Base-by-base conservation (phyloP, 2,113 vertebrate genomes). In the Gambusia affinis region DNA sequence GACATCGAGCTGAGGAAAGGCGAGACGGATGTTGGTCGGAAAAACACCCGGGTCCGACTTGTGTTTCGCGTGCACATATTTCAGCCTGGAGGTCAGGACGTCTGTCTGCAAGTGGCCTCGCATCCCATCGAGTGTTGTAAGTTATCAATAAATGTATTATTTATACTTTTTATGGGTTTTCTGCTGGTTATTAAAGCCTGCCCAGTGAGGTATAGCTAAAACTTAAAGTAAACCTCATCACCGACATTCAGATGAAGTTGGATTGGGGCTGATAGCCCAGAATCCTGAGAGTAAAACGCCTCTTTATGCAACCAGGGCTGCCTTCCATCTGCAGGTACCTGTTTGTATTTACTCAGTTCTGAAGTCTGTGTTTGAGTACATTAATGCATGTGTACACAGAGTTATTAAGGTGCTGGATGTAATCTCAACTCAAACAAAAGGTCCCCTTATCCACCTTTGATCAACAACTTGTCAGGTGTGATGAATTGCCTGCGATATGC, bases 91-190 rank as follows among this genome's bases (percentile, higher is more conserved):
- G 96, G 96, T 35, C 95, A 96, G 73, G 87, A 95, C 28, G 64
- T 98, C 27, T 99, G 97, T 57, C 92, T 99, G 79, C 98, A 99
- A 88, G 95, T 90, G 0, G 97, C 98, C 0, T 99, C 98, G 0
- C 96, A 97, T 85, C 97, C 98, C 76, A 96, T 99, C 0, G 98
- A 99, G 79, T 99, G 98, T 94, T 99, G 98, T 99, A 90, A 98
- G 98, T 68, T 37, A 24, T 51, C 91, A 8, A 19, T 8, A 6
- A 2, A 29, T 29, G 44, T 47, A 19, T 3, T 60, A 8, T 64
- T 8, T 22, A 64, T 64, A 6, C 2, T 30, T 19, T 67, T 42
- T 15, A 14, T 47, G 14, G 4, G 44, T 19, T 47, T 47, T 19
- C 14, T 47, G 39, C 39, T 47, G 17, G 17, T 47, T 42, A 6